phyloP scores from a whole-genome alignment of 2,888 invertebrate species.

The Oligia latruncula region DNA sequence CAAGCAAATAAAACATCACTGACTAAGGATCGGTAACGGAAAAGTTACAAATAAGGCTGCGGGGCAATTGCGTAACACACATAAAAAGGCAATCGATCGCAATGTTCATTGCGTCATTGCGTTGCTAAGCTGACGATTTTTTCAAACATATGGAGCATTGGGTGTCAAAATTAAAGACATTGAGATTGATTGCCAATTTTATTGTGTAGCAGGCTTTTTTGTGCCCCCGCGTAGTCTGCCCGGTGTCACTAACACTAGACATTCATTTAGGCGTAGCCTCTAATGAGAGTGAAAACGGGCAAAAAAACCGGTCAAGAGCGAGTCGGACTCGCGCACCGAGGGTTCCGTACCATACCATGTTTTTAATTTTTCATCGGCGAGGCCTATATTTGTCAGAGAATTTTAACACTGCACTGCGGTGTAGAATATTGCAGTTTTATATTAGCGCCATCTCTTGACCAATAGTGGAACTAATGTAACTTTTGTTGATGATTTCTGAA shows the following conservation, averaged over 20 bases:
- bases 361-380: too few relatives aligned
- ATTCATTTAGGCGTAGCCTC: neutral
- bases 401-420: too few relatives aligned
- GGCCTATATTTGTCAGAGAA: too few relatives aligned
- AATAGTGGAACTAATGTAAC: too few relatives aligned
- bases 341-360: too few relatives aligned
- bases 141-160: neutral
- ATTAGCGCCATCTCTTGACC: too few relatives aligned
- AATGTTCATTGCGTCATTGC: neutral
- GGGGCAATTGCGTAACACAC: neutral
- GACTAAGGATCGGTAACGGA: neutral
- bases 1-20: neutral
- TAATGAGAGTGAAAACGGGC: neutral
- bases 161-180: neutral
- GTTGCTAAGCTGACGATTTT: neutral
- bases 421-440: too few relatives aligned
- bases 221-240: neutral
- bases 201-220: neutral
- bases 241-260: neutral
- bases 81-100: neutral
- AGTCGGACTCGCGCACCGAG: too few relatives aligned
- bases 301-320: neutral
- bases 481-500: too few relatives aligned
- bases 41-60: neutral
- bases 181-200: neutral